Base-by-base conservation (phyloP, 2,113 vertebrate genomes). In the Rhinogobius similis region DNA sequence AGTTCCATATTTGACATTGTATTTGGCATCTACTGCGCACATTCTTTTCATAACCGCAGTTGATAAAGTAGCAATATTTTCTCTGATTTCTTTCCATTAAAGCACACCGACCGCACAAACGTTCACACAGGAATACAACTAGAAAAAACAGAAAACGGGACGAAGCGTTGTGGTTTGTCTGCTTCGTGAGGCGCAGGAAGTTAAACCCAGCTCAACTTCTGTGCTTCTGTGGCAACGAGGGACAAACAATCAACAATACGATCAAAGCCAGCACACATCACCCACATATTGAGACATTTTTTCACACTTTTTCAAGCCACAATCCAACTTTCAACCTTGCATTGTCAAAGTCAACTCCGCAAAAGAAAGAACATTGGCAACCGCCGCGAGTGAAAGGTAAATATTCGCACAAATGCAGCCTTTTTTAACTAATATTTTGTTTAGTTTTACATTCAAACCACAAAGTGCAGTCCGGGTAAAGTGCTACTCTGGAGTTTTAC, bases 161-260 rank as follows among this genome's bases (percentile, higher is more conserved):
- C n/a, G n/a, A 4, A 29, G 20, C 23, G 39, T 26, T 3, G 5
- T 18, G 62, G 21, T 67, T 67, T 72, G 61, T 68, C 73, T 62
- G 23, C 44, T 61, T 72, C 43, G 32, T 36, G 32, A 68, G 78
- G 55, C 5, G 68, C 68, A 75, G 32, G 65, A 82, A 75, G 81
- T 70, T 77, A 77, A 89, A 75, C 61, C 84, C 86, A 79, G 86
- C 82, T 87, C 83, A 78, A 39, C 77, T 52, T 71, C 65, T 68
- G 52, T 23, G 53, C 27, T 3, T 27, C 36, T 39, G 29, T 65
- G 13, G 52, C 63, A 52, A 64, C 62, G 23, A 56, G 44, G 24
- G 32, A 71, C 36, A 41, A 48, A 62, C 23, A 48, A 2, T 7
- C 50, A 38, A 63, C 62, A 14, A 43, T n/a, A 58, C 55, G 29